Evolutionary conservation across 2,888 invertebrate genomes (phyloP), one percentile per base, ranked within the genome.

Genomic region (Ormyrus rosae): DNA sequence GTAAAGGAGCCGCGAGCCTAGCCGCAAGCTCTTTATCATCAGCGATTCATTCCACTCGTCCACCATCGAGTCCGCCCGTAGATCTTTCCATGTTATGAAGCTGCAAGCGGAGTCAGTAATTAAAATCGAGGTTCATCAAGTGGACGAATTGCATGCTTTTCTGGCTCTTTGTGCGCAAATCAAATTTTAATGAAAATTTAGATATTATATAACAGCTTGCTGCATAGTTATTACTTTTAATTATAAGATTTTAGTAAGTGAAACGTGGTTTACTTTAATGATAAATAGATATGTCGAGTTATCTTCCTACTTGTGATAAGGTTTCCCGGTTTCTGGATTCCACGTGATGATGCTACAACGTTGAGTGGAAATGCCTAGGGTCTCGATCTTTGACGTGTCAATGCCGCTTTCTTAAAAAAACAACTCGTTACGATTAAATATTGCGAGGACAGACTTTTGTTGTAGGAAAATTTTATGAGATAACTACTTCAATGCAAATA

Each of bases 21-120:
- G 88, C 87, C 94, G 94, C 71, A 96, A 91, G 46, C 92, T 93
- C 91, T 93, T 95, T 91, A 96, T 92, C 5, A 93, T 93, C 76
- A 94, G 91, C n/a, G 96, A 96, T 13, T 93, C 91, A 88, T 97
- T 97, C 96, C 96, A 96, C 85, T 93, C 92, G 81, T 94, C 93
- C 0, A 96, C 96, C 78, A 96, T 90, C 60, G 92, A 91, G 86
- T 95, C 94, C 34, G 96, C 95, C 75, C 98, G 92, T 81, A 95
- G 88, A 90, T 98, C 98, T 89, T 97, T 97, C 98, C 98, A 98
- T 19, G 96, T 96, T 84, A 97, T 95, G 85, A 98, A 95, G 85
- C 89, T 90, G 71, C 4, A 73, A 78, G 19, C 1, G 19, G 19
- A 19, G 19, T 19, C 19, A 1, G 19, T 19, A 19, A 19, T 19